Conservation (phyloP, 2,797 vertebrate species). For the Australoheros facetus region DNA sequence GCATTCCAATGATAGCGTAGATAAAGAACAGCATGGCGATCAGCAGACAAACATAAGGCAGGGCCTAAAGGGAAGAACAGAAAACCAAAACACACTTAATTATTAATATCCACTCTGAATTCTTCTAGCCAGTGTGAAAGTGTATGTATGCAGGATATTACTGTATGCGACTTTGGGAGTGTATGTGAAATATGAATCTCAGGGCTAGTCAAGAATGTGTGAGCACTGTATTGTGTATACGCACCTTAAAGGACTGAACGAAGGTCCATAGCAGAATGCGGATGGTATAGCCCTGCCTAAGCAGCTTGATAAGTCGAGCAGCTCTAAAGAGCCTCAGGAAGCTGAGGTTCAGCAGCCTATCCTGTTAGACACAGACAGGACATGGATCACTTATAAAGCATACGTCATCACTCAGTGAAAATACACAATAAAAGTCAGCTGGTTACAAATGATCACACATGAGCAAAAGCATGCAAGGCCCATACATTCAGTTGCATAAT, state of each 20-base stretch:
- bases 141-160: background rate
- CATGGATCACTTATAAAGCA: constrained; percentile 1
- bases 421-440: background rate
- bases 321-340: constrained; percentile 95
- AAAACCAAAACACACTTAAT: constrained; percentile 34
- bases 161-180: background rate
- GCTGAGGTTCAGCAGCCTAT: constrained; percentile 94
- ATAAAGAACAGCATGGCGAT: constrained; percentile 99
- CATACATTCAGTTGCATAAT: background rate
- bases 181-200: background rate
- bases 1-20: constrained; percentile 99
- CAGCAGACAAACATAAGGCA: constrained; percentile 96
- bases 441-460: background rate
- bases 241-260: constrained; percentile 98
- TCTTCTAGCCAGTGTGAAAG: constrained; percentile 9
- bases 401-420: background rate
- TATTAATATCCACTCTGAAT: constrained; percentile 22
- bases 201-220: background rate
- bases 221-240: background rate
- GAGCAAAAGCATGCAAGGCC: background rate
- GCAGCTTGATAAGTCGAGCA: constrained; percentile 93
- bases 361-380: constrained; percentile 75
- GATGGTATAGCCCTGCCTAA: constrained; percentile 97
- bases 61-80: constrained; percentile 81
- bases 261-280: constrained; percentile 98